Evolutionary conservation across 2,113 vertebrate species (phyloP).

Genomic region (Strix uralensis): DNA sequence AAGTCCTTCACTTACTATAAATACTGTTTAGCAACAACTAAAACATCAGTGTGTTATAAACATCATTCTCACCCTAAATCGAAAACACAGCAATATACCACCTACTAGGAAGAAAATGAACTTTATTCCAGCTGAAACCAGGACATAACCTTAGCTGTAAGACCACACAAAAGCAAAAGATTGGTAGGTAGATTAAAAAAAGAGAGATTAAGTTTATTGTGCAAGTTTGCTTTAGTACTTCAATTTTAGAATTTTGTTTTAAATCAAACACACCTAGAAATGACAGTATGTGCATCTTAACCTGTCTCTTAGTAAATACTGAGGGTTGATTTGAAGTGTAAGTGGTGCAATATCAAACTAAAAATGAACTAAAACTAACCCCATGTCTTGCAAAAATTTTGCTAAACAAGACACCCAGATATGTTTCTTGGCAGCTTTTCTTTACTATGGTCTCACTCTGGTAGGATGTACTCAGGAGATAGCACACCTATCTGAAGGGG

Average conservation of each 20-base stretch:
- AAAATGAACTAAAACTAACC: not conserved
- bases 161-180: not conserved
- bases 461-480: not conserved
- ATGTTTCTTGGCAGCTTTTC: not conserved
- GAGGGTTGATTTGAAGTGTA: not conserved
- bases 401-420: not conserved
- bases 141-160: no score
- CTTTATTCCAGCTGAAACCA: no score
- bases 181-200: not conserved
- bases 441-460: not conserved
- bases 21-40: no score
- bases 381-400: not conserved
- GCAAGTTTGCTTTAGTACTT: not conserved
- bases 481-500: not conserved
- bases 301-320: not conserved
- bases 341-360: not conserved
- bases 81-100: no score
- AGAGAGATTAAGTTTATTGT: not conserved
- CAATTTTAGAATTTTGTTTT: not conserved
- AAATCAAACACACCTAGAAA: not conserved
- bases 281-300: not conserved
- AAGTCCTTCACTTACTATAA: no score
- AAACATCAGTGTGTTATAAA: no score
- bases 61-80: no score
- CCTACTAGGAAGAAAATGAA: no score